Percentiles rank a stretch among this genome's conserved stretches.
phyloP scores from a whole-genome alignment of 1,140 invertebrate genomes.

The Melanaphis sacchari region DNA sequence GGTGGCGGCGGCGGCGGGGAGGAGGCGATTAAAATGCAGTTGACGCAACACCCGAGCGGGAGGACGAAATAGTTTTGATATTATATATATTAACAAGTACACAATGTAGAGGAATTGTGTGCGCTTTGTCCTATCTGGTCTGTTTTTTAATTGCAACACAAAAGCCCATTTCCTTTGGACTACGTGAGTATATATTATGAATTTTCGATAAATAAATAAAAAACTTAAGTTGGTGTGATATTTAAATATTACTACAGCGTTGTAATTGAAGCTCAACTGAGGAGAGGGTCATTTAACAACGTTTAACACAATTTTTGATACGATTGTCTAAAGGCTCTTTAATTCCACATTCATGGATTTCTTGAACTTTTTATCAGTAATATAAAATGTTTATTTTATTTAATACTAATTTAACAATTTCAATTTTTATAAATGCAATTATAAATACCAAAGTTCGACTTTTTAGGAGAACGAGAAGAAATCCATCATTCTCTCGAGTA shows the following conservation, averaged over 20 bases:
- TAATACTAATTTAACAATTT: not conserved
- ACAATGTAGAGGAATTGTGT: conserved; percentile 31
- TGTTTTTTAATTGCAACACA: conserved; percentile 40
- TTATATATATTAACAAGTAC: conserved; percentile 34
- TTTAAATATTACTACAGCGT: not conserved
- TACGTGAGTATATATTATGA: not conserved
- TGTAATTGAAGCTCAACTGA: not conserved
- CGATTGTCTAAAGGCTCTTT: not conserved
- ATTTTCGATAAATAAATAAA: not conserved
- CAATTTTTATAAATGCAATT: not conserved
- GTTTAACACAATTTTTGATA: not conserved
- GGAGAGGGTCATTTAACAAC: not conserved
- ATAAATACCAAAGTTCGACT: not conserved
- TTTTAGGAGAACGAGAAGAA: too few species aligned
- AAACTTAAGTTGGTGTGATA: not conserved
- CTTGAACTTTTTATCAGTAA: too few species aligned
- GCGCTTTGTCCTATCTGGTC: not conserved
- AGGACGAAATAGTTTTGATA: conserved; percentile 12
- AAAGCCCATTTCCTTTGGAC: conserved; percentile 36
- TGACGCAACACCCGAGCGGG: not conserved
- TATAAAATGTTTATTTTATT: too few species aligned
- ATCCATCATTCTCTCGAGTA: too few species aligned
- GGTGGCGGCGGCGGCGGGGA: not conserved
- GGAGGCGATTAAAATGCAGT: not conserved
- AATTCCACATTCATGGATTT: not conserved